Percentiles rank a stretch among this genome's conserved stretches.
phyloP scores from a whole-genome alignment of 2,797 vertebrate species.

The Adrianichthys oophorus region DNA sequence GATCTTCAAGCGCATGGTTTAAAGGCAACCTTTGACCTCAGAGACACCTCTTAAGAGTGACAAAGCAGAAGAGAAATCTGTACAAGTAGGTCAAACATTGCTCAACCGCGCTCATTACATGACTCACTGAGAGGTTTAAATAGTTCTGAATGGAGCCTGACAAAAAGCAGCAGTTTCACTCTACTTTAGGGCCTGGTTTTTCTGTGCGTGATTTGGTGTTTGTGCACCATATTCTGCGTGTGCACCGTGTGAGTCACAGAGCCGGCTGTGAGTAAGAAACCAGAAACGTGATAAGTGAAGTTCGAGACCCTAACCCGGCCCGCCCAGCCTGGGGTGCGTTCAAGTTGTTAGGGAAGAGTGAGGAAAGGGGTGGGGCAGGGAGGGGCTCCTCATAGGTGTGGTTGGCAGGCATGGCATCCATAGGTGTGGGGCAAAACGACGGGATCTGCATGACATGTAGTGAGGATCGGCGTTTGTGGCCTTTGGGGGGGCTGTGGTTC shows the following conservation, averaged over 20 bases:
- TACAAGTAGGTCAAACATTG: slow-evolving; percentile 44
- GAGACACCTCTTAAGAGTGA: neutral
- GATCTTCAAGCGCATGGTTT: neutral
- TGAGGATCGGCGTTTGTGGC: slow-evolving; percentile 3
- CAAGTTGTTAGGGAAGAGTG: slow-evolving; percentile 16
- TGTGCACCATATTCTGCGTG: neutral
- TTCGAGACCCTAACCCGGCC: slow-evolving; percentile 44
- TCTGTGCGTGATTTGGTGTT: slow-evolving; percentile 15
- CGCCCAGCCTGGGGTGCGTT: slow-evolving; percentile 29
- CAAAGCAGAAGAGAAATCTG: slow-evolving; percentile 1
- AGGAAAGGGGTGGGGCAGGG: slow-evolving; percentile 19
- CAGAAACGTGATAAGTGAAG: slow-evolving; percentile 72
- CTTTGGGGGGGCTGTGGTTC: neutral
- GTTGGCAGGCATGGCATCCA: slow-evolving; percentile 33
- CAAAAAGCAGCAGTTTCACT: slow-evolving; percentile 27
- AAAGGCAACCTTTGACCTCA: neutral
- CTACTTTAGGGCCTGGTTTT: slow-evolving; percentile 6
- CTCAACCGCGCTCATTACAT: slow-evolving; percentile 30
- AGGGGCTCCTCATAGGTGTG: slow-evolving; percentile 46
- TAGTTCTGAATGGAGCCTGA: slow-evolving; percentile 58
- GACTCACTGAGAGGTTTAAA: slow-evolving; percentile 67
- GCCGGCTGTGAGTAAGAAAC: slow-evolving; percentile 73
- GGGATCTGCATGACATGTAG: slow-evolving; percentile 50
- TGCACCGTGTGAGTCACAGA: slow-evolving; percentile 74
- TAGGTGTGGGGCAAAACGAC: slow-evolving; percentile 28